phyloP scores from a whole-genome alignment of 2,888 invertebrate genomes.

The Chaitophorus viminalis region DNA sequence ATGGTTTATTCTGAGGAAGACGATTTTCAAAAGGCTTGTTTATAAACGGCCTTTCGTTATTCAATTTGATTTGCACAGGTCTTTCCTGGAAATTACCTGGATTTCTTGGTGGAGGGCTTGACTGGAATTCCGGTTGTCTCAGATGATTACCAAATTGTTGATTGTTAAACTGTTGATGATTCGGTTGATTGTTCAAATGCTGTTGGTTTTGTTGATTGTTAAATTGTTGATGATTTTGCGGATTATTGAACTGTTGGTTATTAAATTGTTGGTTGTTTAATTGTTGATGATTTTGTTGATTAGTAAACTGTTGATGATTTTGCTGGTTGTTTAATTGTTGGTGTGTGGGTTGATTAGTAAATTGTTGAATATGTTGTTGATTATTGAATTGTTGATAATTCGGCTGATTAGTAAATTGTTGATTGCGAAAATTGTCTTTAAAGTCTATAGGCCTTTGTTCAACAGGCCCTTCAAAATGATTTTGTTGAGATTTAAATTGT shows the following conservation, averaged over 20 bases:
- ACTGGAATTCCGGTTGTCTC: slow-evolving; percentile 42
- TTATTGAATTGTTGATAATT: slow-evolving; percentile 43
- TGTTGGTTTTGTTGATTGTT: slow-evolving; percentile 59
- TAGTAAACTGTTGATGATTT: slow-evolving; percentile 62
- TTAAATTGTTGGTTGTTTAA: background rate
- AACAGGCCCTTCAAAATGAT: slow-evolving; percentile 23
- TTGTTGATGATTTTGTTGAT: slow-evolving; percentile 29
- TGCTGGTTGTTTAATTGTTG: slow-evolving; percentile 61
- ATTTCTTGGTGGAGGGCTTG: background rate
- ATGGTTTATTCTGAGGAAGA: slow-evolving; percentile 40
- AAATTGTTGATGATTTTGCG: slow-evolving; percentile 27
- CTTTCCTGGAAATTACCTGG: slow-evolving; percentile 49
- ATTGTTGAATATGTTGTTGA: slow-evolving; percentile 61
- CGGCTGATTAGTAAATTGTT: background rate
- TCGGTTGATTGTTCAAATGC: slow-evolving; percentile 36
- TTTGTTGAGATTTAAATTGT: slow-evolving; percentile 44
- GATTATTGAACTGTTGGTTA: slow-evolving; percentile 65
- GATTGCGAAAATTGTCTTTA: slow-evolving; percentile 1
- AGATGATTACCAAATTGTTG: slow-evolving; percentile 25
- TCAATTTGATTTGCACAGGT: slow-evolving; percentile 47
- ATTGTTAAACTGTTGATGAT: slow-evolving; percentile 12
- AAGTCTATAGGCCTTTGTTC: slow-evolving; percentile 31
- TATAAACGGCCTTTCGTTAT: slow-evolving; percentile 61
- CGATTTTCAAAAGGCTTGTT: slow-evolving; percentile 62
- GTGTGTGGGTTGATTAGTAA: slow-evolving; percentile 34